Evolutionary conservation across 2,888 invertebrate species (phyloP).

Genomic region (Synergus gifuensis): DNA sequence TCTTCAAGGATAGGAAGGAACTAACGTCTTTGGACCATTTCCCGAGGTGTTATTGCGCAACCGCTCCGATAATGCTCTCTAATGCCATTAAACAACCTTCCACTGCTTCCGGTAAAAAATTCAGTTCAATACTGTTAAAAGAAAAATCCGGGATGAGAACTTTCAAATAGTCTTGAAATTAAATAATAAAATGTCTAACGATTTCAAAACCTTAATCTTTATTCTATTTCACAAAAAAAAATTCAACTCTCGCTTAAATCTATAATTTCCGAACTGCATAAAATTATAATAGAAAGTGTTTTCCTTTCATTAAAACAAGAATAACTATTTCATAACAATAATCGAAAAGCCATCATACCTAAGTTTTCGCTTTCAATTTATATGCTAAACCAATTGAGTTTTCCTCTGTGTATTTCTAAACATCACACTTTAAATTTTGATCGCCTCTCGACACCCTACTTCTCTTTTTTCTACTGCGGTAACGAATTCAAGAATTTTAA

Average conservation of each 20-base stretch:
- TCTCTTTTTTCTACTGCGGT: neutral
- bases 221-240: neutral
- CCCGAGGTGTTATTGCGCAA: neutral
- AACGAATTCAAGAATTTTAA: constrained; percentile 3
- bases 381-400: neutral
- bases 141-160: neutral
- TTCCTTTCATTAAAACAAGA: neutral
- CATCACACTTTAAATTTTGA: constrained; percentile 6
- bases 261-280: neutral
- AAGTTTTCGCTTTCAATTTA: constrained; percentile 1
- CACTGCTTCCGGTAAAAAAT: neutral
- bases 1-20: neutral
- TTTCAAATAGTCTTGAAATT: neutral
- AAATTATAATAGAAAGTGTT: neutral
- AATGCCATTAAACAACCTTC: neutral
- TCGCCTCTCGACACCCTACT: neutral
- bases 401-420: neutral
- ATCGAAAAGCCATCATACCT: neutral
- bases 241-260: neutral
- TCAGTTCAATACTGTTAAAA: neutral
- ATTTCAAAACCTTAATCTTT: neutral
- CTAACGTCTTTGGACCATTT: neutral
- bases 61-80: neutral
- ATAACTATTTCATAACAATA: neutral
- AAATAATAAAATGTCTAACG: neutral